Evolutionary conservation across 2,888 invertebrate genomes (phyloP).

Genomic region (Asteroscopus sphinx): DNA sequence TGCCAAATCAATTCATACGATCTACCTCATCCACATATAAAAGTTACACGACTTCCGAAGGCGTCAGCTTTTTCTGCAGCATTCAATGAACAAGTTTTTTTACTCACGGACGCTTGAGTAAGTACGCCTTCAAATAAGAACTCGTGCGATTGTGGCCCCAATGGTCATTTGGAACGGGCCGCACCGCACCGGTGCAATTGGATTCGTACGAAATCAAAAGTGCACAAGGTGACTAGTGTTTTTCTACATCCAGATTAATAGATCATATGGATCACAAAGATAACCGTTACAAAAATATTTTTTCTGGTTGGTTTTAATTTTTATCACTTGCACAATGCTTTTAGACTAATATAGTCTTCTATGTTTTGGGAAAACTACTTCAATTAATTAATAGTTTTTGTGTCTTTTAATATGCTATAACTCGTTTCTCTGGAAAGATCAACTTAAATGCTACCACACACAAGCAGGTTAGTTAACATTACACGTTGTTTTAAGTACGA

Average conservation of each 20-base stretch:
- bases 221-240: conserved; percentile 69
- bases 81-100: conserved; percentile 75
- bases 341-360: too few relatives aligned
- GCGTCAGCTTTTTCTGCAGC: conserved; percentile 62
- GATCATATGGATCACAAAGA: conserved; percentile 25
- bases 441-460: background rate
- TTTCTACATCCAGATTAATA: conserved; percentile 48
- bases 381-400: background rate
- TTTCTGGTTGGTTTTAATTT: background rate
- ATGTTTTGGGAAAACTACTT: background rate
- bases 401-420: background rate
- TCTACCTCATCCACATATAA: conserved; percentile 25
- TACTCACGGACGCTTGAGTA: conserved; percentile 70
- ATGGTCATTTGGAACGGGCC: conserved; percentile 65
- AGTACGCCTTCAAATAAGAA: conserved; percentile 69
- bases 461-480: background rate
- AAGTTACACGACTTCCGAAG: conserved; percentile 24
- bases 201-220: conserved; percentile 77
- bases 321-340: too few relatives aligned
- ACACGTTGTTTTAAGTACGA: background rate
- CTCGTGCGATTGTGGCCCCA: conserved; percentile 67
- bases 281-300: conserved; percentile 34
- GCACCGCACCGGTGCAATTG: conserved; percentile 55
- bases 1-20: background rate
- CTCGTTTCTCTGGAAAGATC: background rate